These are phyloP conservation scores for Natator depressus DNA, from an alignment of 2,113 vertebrate genomes.

Conservation along the genomic window DNA sequence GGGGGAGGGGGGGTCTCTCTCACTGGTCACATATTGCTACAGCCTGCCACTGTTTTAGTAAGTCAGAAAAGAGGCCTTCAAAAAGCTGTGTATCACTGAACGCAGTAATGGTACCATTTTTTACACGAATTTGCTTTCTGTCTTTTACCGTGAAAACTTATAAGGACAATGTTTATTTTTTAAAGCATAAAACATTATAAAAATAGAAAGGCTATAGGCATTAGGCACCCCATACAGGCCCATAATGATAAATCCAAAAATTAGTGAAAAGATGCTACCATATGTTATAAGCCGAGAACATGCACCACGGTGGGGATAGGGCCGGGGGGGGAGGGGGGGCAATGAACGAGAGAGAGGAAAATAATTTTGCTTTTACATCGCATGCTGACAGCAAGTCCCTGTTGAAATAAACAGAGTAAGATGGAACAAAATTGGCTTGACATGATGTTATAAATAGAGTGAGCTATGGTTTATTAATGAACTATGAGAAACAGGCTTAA, in stretches of 20 bases:
- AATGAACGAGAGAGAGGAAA: not conserved
- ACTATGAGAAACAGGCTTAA: not conserved
- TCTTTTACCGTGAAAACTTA: slow-evolving; percentile 2
- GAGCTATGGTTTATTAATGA: slow-evolving; percentile 73
- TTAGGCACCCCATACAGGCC: not conserved
- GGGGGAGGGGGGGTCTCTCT: not conserved
- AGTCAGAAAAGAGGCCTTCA: not conserved
- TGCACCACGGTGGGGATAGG: not conserved
- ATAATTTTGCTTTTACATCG: not conserved
- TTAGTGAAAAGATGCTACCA: not conserved
- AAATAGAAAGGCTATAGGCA: not conserved
- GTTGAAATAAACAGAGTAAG: not conserved
- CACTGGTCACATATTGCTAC: not conserved
- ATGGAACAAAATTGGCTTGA: slow-evolving; percentile 13
- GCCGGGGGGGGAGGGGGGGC: too few species aligned
- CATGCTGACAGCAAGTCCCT: slow-evolving; percentile 2
- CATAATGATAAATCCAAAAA: not conserved
- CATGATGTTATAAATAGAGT: slow-evolving; percentile 54
- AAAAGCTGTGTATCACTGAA: not conserved
- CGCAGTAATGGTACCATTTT: not conserved
- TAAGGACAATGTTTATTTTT: not conserved
- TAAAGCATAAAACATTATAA: not conserved
- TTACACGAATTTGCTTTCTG: not conserved
- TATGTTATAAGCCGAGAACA: not conserved
- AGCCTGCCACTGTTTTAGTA: not conserved